Conservation (phyloP, 2,888 invertebrate species). For the Petrophora chlorosata region DNA sequence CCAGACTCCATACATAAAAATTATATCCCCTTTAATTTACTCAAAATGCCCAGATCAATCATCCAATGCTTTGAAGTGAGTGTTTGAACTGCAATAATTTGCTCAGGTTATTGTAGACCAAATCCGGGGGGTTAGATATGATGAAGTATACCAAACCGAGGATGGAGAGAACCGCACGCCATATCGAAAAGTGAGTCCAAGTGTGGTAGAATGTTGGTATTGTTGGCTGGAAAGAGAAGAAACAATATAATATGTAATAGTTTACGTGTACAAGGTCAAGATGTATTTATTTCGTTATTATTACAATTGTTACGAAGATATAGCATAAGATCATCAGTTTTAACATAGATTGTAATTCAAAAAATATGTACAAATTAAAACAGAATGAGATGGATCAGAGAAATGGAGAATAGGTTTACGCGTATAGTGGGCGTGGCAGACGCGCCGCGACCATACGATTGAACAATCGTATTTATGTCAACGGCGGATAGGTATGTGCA, state of each 20-base stretch:
- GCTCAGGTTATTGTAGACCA: conserved; percentile 77
- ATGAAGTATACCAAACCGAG: conserved; percentile 83
- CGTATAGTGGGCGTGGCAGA: too few relatives aligned
- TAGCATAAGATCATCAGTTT: too few relatives aligned
- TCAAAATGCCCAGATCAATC: conserved; percentile 36
- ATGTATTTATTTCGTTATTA: not conserved
- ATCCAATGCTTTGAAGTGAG: conserved; percentile 76
- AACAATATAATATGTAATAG: not conserved
- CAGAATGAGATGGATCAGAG: too few relatives aligned
- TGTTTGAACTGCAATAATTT: conserved; percentile 75
- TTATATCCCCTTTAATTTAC: not conserved
- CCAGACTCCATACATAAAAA: not conserved
- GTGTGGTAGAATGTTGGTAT: conserved; percentile 80
- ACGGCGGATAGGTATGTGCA: too few relatives aligned
- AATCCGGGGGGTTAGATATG: conserved; percentile 79
- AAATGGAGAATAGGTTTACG: too few relatives aligned
- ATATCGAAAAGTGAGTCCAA: conserved; percentile 85
- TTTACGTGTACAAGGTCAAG: too few relatives aligned
- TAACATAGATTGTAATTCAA: too few relatives aligned
- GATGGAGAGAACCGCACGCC: conserved; percentile 84
- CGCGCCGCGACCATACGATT: too few relatives aligned
- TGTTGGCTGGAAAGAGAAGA: conserved; percentile 71
- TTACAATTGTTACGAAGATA: too few relatives aligned
- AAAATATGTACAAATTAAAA: too few relatives aligned
- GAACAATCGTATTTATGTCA: too few relatives aligned